Evolutionary conservation across 1,140 invertebrate species (phyloP).

Genomic region (Drosophila kikkawai): DNA sequence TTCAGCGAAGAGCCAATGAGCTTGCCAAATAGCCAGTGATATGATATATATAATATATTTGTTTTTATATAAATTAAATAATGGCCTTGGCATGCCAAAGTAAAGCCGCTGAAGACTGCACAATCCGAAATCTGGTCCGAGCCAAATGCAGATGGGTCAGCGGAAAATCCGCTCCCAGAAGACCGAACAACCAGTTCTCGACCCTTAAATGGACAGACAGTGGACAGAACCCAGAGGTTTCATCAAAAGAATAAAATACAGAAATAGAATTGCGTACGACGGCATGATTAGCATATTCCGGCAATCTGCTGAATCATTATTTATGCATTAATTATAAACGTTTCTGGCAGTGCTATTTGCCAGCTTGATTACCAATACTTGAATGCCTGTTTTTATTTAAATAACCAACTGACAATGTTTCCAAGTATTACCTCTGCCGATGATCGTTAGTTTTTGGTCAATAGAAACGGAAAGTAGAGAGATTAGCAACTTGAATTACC

Average conservation of each 20-base stretch:
- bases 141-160: conserved; percentile 29
- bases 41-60: not conserved
- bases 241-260: conserved; percentile 7
- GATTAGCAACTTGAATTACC: not conserved
- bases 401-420: conserved; percentile 3
- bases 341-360: conserved; percentile 7
- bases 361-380: conserved; percentile 7
- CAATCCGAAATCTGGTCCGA: conserved; percentile 1
- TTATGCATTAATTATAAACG: conserved; percentile 30
- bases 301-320: conserved; percentile 37
- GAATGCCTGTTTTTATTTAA: conserved; percentile 13
- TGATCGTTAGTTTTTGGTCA: conserved; percentile 8
- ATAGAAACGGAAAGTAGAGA: conserved; percentile 28
- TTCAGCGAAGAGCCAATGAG: conserved; percentile 26
- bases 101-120: conserved; percentile 29
- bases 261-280: conserved; percentile 23
- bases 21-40: conserved; percentile 18
- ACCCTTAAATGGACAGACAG: conserved; percentile 18
- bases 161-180: conserved; percentile 6
- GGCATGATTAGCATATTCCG: conserved; percentile 33
- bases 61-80: not conserved
- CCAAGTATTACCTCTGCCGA: conserved; percentile 1
- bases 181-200: not conserved
- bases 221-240: not conserved
- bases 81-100: conserved; percentile 33